Evolutionary conservation across 2,113 vertebrate genomes (phyloP), one percentile per base, ranked within the genome.

Genomic region (Platysternon megacephalum): DNA sequence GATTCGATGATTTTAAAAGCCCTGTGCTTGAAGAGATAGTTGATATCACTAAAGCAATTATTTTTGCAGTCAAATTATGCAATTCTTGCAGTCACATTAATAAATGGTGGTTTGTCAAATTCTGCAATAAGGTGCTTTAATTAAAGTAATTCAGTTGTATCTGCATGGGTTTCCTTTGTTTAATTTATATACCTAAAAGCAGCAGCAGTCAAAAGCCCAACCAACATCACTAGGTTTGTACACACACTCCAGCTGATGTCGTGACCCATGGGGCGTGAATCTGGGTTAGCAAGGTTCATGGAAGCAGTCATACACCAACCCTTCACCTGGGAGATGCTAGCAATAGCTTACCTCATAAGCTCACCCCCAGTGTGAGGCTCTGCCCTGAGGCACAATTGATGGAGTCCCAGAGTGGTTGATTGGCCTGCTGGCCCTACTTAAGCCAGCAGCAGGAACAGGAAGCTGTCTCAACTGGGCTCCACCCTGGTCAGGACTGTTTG

Each of bases 1-100:
- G 52, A 98, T 94, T 95, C 87, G 82, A 68, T 88, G 55, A 97
- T 90, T 97, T 93, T 92, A 96, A 88, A 84, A 94, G n/a, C 7
- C 78, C 3, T 65, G 13, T 82, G 84, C 8, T 94, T 94, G 95
- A 93, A 91, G 78, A 94, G 83, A 81, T 78, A 76, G 44, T 2
- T 93, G 65, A 82, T 94, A 91, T 84, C n/a, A 94, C 16, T 22
- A 84, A 87, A 89, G 4, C 61, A 94, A 93, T 91, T 89, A 85
- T 87, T 96, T 96, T 94, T 96, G n/a, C 68, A 87, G 42, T 81
- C 61, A 76, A 93, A 91, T 4, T 55, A 89, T 49, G 32, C 49
- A 89, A 92, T 95, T 92, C 48, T 96, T 79, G 82, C 44, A 92
- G 56, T 86, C 49, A 92, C 74, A 85, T 76, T 94, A 88, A 84